Evolutionary conservation across 2,888 invertebrate genomes (phyloP), one percentile per base, ranked within the genome.

Genomic region (Thera britannica): DNA sequence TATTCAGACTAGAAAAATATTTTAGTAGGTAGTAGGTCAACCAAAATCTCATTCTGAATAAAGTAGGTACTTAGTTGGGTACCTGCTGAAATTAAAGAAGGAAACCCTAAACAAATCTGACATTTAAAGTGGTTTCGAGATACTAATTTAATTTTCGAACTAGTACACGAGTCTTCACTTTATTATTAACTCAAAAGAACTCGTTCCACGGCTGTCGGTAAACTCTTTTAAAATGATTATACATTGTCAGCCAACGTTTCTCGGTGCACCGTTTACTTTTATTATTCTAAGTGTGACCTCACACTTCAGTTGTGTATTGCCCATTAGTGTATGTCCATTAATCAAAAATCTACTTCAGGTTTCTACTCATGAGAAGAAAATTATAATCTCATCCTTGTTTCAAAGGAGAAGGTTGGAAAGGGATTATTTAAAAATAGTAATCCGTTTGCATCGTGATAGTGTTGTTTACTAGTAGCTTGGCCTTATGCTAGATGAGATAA

Each of bases 401-500:
- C 6, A 41, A 41, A 41, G 41, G 6, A 41, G 41, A 4, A 41
- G 41, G 41, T 41, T 7, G 41, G 6, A 68, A 23, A 64, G 52
- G 67, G 44, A 70, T 72, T 55, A 62, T 52, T 52, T 54, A 62
- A 55, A 54, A 57, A 58, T 72, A 62, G 38, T 41, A 70, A 70
- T 72, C 72, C 69, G 64, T 65, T 56, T 68, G 66, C 63, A 72
- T 68, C 69, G 64, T 62, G 68, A 67, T 72, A 69, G 71, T 52
- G 63, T 66, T 67, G 67, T 70, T 70, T 70, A 73, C 72, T 64
- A 72, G 67, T 54, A 64, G 61, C 65, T 69, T 67, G 72, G 65
- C 70, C 69, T 70, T 51, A 60, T 62, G 68, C 71, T 72, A 75
- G 75, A 70, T 67, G 69, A 73, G 71, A 75, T 77, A 80, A 75